Conservation (phyloP, 2,888 invertebrate species). For the Vanessa cardui region DNA sequence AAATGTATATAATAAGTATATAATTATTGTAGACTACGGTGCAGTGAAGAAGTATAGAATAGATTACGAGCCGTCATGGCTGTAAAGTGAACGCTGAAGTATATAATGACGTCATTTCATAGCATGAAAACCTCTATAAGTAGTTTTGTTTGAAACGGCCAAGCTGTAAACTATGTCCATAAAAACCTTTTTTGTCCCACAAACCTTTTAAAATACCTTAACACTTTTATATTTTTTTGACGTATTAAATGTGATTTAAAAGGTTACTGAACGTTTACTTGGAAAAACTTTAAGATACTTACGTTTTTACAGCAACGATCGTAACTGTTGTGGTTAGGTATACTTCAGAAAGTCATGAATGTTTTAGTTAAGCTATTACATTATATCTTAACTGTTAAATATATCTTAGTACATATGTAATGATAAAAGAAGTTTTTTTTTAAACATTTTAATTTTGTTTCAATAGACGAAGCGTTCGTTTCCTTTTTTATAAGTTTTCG, state of each 20-base stretch:
- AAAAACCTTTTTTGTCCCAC: conserved; percentile 27
- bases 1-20: conserved; percentile 2
- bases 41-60: conserved; percentile 16
- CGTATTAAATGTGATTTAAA: conserved; percentile 34
- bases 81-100: conserved; percentile 25
- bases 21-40: conserved; percentile 7
- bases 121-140: conserved; percentile 25
- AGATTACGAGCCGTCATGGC: conserved; percentile 19
- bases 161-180: conserved; percentile 27
- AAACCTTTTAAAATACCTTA: conserved; percentile 27
- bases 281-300: conserved; percentile 25
- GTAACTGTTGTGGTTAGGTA: conserved; percentile 14
- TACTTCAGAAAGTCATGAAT: conserved; percentile 24
- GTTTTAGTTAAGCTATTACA: conserved; percentile 17
- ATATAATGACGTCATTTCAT: conserved; percentile 32
- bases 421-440: too few relatives aligned
- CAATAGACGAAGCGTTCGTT: too few relatives aligned
- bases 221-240: conserved; percentile 29
- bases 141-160: conserved; percentile 27
- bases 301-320: conserved; percentile 16
- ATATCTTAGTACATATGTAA: too few relatives aligned
- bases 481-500: too few relatives aligned
- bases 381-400: neutral
- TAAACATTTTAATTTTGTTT: too few relatives aligned
- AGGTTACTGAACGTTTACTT: conserved; percentile 24